Conservation (phyloP, 2,113 vertebrate species). For the Pseudolaguvia tuberculata region DNA sequence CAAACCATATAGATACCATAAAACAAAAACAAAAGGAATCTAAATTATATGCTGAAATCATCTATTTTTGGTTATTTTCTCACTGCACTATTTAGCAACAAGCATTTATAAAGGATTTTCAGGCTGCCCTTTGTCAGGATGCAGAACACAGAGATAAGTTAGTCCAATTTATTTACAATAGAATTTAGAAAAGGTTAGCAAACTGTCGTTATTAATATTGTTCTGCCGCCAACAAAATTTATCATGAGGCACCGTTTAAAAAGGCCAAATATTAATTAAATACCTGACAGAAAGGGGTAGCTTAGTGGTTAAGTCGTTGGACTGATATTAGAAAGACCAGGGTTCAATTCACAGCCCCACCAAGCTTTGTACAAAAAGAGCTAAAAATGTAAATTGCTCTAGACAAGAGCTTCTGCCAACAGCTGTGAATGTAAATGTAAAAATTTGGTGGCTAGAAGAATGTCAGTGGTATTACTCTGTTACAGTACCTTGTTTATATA, state of each 20-base stretch:
- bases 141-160: too few species aligned
- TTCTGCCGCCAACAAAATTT: not conserved
- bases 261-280: slow-evolving; percentile 45
- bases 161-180: too few species aligned
- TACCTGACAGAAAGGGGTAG: too few species aligned
- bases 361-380: too few species aligned
- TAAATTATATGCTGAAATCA: not conserved
- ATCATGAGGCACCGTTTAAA: not conserved
- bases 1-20: not conserved
- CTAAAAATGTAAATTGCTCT: too few species aligned
- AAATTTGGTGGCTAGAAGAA: slow-evolving; percentile 30
- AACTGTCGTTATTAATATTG: not conserved
- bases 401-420: too few species aligned
- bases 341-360: too few species aligned
- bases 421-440: too few species aligned
- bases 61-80: not conserved
- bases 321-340: too few species aligned
- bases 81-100: not conserved
- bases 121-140: too few species aligned
- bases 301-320: too few species aligned
- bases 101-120: not conserved
- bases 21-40: not conserved
- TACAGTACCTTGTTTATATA: not conserved
- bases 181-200: not conserved
- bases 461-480: slow-evolving; percentile 2